Percentiles rank a stretch among this genome's conserved stretches.
Evolutionary conservation across 1,140 invertebrate species (phyloP).

Genomic region (Camponotus floridanus): DNA sequence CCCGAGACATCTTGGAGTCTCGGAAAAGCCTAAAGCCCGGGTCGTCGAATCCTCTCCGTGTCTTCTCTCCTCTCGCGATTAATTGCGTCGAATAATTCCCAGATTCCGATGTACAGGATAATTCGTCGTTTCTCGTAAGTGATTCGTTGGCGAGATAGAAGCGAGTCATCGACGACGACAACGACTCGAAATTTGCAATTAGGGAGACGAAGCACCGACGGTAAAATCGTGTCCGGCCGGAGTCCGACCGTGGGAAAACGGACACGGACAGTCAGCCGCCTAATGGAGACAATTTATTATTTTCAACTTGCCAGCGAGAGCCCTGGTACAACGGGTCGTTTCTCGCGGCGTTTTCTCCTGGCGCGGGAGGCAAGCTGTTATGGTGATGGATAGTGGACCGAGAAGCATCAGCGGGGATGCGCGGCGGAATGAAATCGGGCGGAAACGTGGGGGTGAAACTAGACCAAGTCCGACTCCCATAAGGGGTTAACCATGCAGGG

Average conservation of each 20-base stretch:
- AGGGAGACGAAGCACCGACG: constrained; percentile 38
- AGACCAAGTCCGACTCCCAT: not conserved
- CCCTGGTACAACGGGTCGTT: constrained; percentile 61
- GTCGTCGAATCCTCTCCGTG: not conserved
- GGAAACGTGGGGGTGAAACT: constrained; percentile 35
- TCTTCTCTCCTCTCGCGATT: not conserved
- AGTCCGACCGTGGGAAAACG: constrained; percentile 38
- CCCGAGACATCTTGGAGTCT: not conserved
- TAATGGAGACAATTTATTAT: constrained; percentile 78
- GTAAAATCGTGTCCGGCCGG: constrained; percentile 40
- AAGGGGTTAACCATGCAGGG: constrained; percentile 6
- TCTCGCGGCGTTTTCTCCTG: constrained; percentile 61
- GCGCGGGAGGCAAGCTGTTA: constrained; percentile 59
- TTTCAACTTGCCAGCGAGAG: constrained; percentile 74
- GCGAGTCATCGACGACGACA: constrained; percentile 70
- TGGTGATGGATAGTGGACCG: constrained; percentile 64
- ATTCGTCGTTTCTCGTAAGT: not conserved
- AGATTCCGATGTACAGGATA: not conserved
- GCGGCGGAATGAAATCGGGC: constrained; percentile 63
- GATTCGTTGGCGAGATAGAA: constrained; percentile 20
- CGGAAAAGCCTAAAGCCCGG: not conserved
- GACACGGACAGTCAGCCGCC: constrained; percentile 53
- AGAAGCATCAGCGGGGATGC: not conserved
- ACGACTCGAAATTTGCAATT: constrained; percentile 56
- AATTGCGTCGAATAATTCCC: constrained; percentile 34